phyloP scores from a whole-genome alignment of 2,888 invertebrate species.

The Tipula vernalis region DNA sequence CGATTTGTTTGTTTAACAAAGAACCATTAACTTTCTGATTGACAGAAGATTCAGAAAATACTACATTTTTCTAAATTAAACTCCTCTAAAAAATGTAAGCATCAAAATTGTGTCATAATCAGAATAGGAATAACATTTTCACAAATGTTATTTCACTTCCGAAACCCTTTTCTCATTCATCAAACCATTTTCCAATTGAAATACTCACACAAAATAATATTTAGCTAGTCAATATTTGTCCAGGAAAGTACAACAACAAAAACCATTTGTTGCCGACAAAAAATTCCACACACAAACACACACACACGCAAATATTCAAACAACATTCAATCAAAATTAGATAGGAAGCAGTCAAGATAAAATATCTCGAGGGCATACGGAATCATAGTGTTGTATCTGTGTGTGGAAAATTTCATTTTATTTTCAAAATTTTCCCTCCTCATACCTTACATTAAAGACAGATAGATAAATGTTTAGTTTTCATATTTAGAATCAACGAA shows the following conservation, averaged over 20 bases:
- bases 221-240: background rate
- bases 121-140: too few species aligned
- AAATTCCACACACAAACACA: background rate
- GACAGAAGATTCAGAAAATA: too few species aligned
- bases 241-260: background rate
- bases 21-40: too few species aligned
- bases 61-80: too few species aligned
- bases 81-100: too few species aligned
- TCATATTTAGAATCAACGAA: background rate
- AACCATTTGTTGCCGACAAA: background rate
- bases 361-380: background rate
- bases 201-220: background rate
- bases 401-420: background rate
- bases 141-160: too few species aligned
- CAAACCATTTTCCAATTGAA: background rate
- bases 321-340: background rate
- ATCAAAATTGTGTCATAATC: too few species aligned
- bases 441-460: background rate
- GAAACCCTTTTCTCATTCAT: too few species aligned
- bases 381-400: background rate
- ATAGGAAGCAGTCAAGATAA: background rate
- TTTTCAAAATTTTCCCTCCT: background rate
- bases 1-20: too few species aligned
- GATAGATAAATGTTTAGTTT: background rate
- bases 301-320: background rate